Percentiles rank a stretch among this genome's conserved stretches.
Conservation (phyloP, 2,888 invertebrate species). For the Sinopyrophorus schimmeli region DNA sequence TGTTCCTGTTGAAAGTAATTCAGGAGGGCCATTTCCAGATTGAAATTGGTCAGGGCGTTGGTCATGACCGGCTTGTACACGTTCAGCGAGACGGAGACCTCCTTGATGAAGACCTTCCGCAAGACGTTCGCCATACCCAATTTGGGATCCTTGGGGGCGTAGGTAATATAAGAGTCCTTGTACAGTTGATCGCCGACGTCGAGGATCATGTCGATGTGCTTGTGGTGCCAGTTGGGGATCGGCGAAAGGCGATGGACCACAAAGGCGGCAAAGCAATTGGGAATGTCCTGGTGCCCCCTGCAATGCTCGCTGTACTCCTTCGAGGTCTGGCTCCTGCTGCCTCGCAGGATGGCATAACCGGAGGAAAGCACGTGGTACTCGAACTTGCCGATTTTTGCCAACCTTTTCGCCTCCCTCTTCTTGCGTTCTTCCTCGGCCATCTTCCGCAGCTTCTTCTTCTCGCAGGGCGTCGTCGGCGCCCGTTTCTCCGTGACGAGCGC, state of each 20-base stretch:
- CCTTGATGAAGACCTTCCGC: conserved; percentile 61
- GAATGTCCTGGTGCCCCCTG: conserved; percentile 55
- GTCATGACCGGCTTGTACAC: conserved; percentile 46
- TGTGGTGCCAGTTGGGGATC: conserved; percentile 59
- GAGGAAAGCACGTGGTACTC: conserved; percentile 40
- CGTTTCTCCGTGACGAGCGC: conserved; percentile 1
- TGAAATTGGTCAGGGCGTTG: conserved; percentile 36
- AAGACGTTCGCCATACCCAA: conserved; percentile 51
- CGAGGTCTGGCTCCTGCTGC: conserved; percentile 50
- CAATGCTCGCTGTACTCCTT: conserved; percentile 54
- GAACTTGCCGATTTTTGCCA: conserved; percentile 50
- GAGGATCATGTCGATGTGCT: conserved; percentile 60
- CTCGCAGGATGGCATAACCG: conserved; percentile 55
- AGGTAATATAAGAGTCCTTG: conserved; percentile 64
- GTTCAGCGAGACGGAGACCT: conserved; percentile 47
- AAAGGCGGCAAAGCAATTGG: conserved; percentile 60
- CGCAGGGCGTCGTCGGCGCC: conserved; percentile 30
- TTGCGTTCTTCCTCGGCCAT: conserved; percentile 42
- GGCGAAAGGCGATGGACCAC: conserved; percentile 61
- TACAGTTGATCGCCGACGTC: conserved; percentile 64
- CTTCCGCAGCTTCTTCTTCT: conserved; percentile 40
- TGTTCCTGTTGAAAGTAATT: conserved; percentile 64
- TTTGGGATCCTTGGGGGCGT: conserved; percentile 54
- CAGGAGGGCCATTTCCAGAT: conserved; percentile 51
- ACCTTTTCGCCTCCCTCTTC: conserved; percentile 46